These are phyloP conservation scores for Urocyon cinereoargenteus DNA, from an alignment of 2,797 vertebrate species.

Conservation along the genomic window DNA sequence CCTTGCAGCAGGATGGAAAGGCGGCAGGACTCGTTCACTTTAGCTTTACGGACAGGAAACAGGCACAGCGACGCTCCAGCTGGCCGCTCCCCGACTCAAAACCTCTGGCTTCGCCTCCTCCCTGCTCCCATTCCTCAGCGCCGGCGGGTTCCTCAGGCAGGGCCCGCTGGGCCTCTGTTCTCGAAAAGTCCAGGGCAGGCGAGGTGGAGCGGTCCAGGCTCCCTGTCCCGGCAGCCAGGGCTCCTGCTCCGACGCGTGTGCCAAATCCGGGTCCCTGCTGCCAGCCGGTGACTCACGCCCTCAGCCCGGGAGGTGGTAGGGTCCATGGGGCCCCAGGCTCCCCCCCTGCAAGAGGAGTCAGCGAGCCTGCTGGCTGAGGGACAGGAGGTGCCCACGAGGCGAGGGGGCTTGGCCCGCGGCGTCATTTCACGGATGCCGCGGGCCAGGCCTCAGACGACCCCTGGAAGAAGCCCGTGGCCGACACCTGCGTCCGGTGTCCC, in stretches of 20 bases:
- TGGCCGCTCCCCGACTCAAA: neutral
- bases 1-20: neutral
- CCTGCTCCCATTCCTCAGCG: neutral
- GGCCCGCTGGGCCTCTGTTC: neutral
- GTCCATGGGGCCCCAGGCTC: slow-evolving; percentile 57
- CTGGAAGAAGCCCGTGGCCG: neutral
- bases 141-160: neutral
- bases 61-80: neutral
- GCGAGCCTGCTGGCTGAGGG: slow-evolving; percentile 52
- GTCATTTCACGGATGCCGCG: neutral
- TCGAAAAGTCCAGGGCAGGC: neutral
- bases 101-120: neutral
- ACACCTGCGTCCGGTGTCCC: neutral
- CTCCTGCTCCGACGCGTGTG: slow-evolving; percentile 42
- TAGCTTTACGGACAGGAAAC: neutral
- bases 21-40: neutral
- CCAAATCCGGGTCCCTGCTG: slow-evolving; percentile 50
- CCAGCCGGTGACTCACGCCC: slow-evolving; percentile 77
- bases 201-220: neutral
- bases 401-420: neutral
- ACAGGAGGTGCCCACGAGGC: slow-evolving; percentile 32
- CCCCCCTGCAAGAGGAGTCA: slow-evolving; percentile 76
- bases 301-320: slow-evolving; percentile 71
- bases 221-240: neutral
- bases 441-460: too few relatives aligned